phyloP scores from a whole-genome alignment of 1,140 invertebrate genomes.

The Zophobas morio region DNA sequence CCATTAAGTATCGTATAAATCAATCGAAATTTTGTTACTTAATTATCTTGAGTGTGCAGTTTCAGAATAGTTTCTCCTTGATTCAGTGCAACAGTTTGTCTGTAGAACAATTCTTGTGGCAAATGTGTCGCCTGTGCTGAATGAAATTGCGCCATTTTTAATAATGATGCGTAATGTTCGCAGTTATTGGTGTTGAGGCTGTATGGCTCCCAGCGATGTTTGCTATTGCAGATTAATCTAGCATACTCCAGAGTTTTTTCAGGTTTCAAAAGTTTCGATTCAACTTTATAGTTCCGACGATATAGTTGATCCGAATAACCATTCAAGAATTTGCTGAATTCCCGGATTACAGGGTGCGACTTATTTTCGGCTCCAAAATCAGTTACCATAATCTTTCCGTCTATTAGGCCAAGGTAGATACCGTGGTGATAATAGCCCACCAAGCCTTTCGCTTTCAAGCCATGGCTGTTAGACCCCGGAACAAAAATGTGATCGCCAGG shows the following conservation, averaged over 20 bases:
- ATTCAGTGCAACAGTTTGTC: background rate
- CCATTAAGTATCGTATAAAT: background rate
- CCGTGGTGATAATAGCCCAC: conserved; percentile 7
- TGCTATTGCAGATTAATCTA: conserved; percentile 1
- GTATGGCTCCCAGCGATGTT: background rate
- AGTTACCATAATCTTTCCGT: conserved; percentile 1
- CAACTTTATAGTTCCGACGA: conserved; percentile 3
- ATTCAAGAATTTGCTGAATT: conserved; percentile 1
- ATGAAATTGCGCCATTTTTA: conserved; percentile 14
- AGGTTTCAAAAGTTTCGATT: background rate
- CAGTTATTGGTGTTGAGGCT: conserved; percentile 4
- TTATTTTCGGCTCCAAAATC: conserved; percentile 9
- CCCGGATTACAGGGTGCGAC: background rate
- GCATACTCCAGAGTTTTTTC: conserved; percentile 4
- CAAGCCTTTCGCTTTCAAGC: background rate
- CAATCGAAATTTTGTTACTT: background rate
- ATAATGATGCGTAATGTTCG: conserved; percentile 7
- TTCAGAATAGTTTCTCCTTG: conserved; percentile 5
- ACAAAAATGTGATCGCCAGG: conserved; percentile 8
- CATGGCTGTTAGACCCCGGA: background rate
- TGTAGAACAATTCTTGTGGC: conserved; percentile 7
- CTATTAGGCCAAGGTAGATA: conserved; percentile 1
- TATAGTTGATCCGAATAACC: conserved; percentile 2
- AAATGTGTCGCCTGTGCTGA: conserved; percentile 3
- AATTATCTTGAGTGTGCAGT: background rate